A percentile compares a stretch with the other conserved stretches of the same genome.
Evolutionary conservation across 2,113 vertebrate species (phyloP).

Genomic region (Pholis gunnellus): DNA sequence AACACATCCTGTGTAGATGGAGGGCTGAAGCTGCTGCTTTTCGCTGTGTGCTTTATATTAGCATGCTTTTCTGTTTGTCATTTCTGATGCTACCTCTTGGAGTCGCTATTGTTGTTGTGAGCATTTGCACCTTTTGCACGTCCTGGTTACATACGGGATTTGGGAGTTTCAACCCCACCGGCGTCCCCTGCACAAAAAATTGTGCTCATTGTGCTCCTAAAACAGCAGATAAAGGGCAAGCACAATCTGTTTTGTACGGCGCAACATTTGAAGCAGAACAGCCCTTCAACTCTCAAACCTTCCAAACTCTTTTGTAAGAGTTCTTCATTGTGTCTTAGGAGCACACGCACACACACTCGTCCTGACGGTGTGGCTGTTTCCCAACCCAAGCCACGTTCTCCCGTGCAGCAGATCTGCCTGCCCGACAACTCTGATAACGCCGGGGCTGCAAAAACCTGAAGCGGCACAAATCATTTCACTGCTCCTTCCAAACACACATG

Average conservation of each 20-base stretch:
- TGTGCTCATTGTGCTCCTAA: not conserved
- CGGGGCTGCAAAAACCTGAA: constrained; percentile 55
- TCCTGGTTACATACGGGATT: not conserved
- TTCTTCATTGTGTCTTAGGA: constrained; percentile 19
- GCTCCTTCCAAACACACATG: constrained; percentile 6
- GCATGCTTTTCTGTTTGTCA: not conserved
- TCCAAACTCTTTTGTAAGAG: constrained; percentile 25
- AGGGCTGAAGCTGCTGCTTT: not conserved
- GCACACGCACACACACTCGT: not conserved
- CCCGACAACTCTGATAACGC: constrained; percentile 74
- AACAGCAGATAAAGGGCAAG: not conserved
- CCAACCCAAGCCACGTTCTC: constrained; percentile 60
- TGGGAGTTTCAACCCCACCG: not conserved
- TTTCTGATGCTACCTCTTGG: not conserved
- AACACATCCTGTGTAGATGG: not conserved
- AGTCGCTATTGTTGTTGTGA: not conserved
- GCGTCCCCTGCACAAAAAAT: no score
- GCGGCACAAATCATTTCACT: constrained; percentile 64
- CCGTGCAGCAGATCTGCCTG: constrained; percentile 66
- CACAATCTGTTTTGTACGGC: not conserved
- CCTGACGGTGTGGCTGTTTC: constrained; percentile 55
- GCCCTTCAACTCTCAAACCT: constrained; percentile 7
- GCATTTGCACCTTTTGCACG: not conserved
- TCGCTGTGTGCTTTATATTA: no score
- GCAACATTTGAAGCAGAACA: constrained; percentile 1